Conservation (phyloP, 1,140 invertebrate genomes). For the Nomia melanderi region DNA sequence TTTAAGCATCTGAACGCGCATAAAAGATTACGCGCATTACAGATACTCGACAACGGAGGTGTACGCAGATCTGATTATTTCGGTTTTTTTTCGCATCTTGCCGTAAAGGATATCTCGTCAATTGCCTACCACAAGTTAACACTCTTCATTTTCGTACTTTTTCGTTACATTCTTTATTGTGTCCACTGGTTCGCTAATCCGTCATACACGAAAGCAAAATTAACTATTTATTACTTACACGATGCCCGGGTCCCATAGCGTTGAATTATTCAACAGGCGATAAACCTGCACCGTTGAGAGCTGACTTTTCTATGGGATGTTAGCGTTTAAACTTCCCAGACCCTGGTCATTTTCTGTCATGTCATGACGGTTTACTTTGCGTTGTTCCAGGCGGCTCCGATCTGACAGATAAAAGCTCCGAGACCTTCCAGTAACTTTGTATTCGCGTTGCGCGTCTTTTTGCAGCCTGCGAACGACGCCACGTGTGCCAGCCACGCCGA, state of each 20-base stretch:
- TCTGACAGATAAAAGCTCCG: not conserved
- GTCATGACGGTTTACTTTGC: not conserved
- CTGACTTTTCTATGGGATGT: not conserved
- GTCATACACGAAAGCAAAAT: not conserved
- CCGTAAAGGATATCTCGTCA: no score
- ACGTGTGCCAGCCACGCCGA: not conserved
- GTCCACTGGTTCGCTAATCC: not conserved
- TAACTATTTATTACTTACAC: not conserved
- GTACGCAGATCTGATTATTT: no score
- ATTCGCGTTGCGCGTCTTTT: conserved; percentile 17
- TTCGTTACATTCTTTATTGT: conserved; percentile 8
- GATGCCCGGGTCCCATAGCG: not conserved
- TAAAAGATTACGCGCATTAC: no score
- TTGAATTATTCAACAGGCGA: not conserved
- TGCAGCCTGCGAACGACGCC: not conserved
- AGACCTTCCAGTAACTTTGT: conserved; percentile 18
- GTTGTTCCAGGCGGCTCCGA: not conserved
- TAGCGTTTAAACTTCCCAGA: conserved; percentile 22
- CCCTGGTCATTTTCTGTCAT: conserved; percentile 21
- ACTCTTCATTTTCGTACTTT: no score
- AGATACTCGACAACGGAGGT: no score
- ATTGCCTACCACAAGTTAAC: no score
- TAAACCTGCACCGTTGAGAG: not conserved
- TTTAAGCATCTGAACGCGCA: no score
- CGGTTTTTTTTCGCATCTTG: no score